phyloP scores from a whole-genome alignment of 2,888 invertebrate genomes.

The Metalampra italica region DNA sequence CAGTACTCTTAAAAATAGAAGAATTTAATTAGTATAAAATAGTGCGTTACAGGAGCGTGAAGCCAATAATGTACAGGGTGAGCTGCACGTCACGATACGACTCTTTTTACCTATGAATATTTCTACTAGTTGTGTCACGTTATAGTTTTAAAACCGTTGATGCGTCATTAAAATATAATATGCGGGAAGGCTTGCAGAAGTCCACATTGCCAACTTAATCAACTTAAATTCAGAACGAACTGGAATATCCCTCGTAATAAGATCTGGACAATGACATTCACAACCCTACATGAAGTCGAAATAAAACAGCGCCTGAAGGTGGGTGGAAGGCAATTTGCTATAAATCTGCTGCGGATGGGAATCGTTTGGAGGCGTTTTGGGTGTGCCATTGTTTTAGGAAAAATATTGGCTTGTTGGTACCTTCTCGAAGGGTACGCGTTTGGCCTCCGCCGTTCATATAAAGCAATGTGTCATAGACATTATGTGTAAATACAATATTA shows the following conservation, averaged over 20 bases:
- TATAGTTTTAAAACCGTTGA: too few species aligned
- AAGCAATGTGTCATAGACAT: neutral
- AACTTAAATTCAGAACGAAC: neutral
- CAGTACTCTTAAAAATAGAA: too few species aligned
- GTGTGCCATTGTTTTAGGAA: conserved; percentile 40
- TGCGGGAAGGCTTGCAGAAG: too few species aligned
- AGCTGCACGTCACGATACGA: too few species aligned
- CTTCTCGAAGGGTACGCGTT: neutral
- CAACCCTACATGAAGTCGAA: conserved; percentile 23
- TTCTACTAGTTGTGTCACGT: too few species aligned
- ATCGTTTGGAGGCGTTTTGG: conserved; percentile 57
- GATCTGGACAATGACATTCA: neutral
- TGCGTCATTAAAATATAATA: too few species aligned
- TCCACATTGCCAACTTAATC: too few species aligned
- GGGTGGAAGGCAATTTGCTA: conserved; percentile 65
- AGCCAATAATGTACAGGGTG: too few species aligned
- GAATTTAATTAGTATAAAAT: too few species aligned
- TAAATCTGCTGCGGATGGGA: conserved; percentile 63
- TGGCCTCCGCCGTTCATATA: conserved; percentile 1
- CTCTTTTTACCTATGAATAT: too few species aligned
- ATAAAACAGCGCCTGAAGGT: conserved; percentile 64
- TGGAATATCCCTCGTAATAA: neutral
- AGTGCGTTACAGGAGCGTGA: too few species aligned
- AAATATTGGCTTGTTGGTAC: conserved; percentile 18
- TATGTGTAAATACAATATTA: too few species aligned